Evolutionary conservation across 2,797 vertebrate species (phyloP), one percentile per base, ranked within the genome.

Genomic region (Pseudopleuronectes americanus): DNA sequence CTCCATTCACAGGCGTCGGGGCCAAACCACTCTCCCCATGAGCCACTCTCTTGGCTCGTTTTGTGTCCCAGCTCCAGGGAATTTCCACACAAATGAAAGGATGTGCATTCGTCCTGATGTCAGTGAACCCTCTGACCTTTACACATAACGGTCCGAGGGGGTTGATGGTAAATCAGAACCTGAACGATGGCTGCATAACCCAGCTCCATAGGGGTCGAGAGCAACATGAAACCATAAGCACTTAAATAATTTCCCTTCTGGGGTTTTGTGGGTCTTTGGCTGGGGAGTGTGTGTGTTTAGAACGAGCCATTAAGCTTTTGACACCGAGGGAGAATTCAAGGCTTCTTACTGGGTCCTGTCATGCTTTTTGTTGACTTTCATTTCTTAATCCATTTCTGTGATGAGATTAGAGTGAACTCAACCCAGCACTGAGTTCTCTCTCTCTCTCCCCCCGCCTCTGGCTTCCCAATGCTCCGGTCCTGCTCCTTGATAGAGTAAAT

Each of bases 401-500:
- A 74, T 60, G 74, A 74, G 81, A 84, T 83, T 85, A 71, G 83
- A 80, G 71, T 43, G 54, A 76, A 70, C 65, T 77, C 54, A 68
- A 63, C 62, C 2, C 13, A 71, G 57, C 63, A 14, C 62, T 48
- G 41, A 26, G 52, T 74, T 33, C 72, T 22, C 41, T 10, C 22
- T 23, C 51, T 4, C 53, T 57, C 26, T 3, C 24, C 24, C 24
- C 24, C 24, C 24, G 2, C 24, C 5, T 4, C 57, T 0, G 41
- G 28, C 61, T 77, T 81, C 67, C 72, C 59, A 71, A 72, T 70
- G 71, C 76, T 80, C 53, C 64, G 79, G 31, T 79, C 76, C 76
- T 75, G 72, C 57, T 71, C 80, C 80, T 75, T 86, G 81, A 87
- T 64, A 74, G 56, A 74, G 67, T 78, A 81, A 82, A 87, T 80